Base-by-base conservation (phyloP, 92 coral and sea anemone genomes). In the Siderastrea radians region DNA sequence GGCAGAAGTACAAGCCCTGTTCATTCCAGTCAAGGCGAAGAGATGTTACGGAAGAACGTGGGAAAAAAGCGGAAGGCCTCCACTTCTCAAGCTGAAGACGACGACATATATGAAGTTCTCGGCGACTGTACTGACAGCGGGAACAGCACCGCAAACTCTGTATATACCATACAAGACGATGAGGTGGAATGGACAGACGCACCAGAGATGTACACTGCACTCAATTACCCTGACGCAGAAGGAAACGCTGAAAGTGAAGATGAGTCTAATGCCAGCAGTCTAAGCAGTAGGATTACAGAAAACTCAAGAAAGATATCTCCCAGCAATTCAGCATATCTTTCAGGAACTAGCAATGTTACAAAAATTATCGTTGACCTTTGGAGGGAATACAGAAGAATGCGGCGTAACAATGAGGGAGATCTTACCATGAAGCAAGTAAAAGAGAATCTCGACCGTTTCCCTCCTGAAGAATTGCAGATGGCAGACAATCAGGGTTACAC, bases 401-500 rank as follows among this genome's bases (percentile, higher is more conserved):
- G 62, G 51, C 26, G 19, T 9, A 68, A 16, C 17, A 14, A 53
- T 38, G 19, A 38, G 9, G 63, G 48, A 9, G 86, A 81, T 10
- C 77, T 81, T 4, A 45, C 77, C 11, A 45, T 1, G 38, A 57
- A 81, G 2, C 2, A 68, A 16, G 38, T 81, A 5, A 7, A n/a
- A 46, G 9, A 54, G 4, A n/a, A 9, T 2, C 77, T 81, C 49
- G 57, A 8, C 6, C 10, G 13, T 7, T 81, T 81, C 15, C 8
- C 13, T 13, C 3, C 0, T 1, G 74, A 53, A 5, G 46, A 81
- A 7, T 58, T 81, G 57, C 49, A 76, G 68, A 53, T 7, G 14
- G 14, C 47, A 6, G 92, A 89, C 49, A 61, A n/a, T 14, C 76
- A 61, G 46, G 88, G 92, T 9, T 89, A 76, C 68, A 89, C 49